These are phyloP conservation scores for Florisuga fusca DNA, from an alignment of 2,797 vertebrate genomes.

Conservation along the genomic window DNA sequence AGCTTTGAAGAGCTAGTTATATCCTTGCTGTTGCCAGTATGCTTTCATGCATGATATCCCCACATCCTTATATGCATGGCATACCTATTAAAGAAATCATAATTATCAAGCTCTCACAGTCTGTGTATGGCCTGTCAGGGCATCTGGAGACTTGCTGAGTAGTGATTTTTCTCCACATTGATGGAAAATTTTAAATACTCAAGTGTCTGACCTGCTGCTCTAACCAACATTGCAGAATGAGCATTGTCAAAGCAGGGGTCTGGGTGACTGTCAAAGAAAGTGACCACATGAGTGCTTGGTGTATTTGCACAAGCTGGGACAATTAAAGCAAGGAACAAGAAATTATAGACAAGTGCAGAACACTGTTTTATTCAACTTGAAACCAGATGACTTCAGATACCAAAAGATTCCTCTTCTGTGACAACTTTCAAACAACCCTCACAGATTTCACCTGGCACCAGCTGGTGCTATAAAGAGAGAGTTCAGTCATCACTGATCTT, in stretches of 20 bases:
- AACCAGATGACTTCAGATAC: not conserved
- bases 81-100: not conserved
- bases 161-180: slow-evolving; percentile 11
- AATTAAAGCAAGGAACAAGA: not conserved
- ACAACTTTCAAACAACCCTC: slow-evolving; percentile 1
- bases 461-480: not conserved
- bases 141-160: not conserved
- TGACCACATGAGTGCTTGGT: not conserved
- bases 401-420: not conserved
- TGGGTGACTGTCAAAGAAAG: not conserved
- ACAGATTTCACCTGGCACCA: not conserved
- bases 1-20: not conserved
- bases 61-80: not conserved
- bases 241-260: not conserved
- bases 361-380: not conserved
- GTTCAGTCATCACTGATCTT: not conserved
- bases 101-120: not conserved
- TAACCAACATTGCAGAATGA: not conserved
- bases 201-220: not conserved
- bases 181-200: not conserved
- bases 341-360: not conserved
- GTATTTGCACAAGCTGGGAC: not conserved
- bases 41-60: not conserved
- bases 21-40: not conserved
- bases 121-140: not conserved